Evolutionary conservation across 1,140 invertebrate genomes (phyloP).

Genomic region (Coptotermes formosanus): DNA sequence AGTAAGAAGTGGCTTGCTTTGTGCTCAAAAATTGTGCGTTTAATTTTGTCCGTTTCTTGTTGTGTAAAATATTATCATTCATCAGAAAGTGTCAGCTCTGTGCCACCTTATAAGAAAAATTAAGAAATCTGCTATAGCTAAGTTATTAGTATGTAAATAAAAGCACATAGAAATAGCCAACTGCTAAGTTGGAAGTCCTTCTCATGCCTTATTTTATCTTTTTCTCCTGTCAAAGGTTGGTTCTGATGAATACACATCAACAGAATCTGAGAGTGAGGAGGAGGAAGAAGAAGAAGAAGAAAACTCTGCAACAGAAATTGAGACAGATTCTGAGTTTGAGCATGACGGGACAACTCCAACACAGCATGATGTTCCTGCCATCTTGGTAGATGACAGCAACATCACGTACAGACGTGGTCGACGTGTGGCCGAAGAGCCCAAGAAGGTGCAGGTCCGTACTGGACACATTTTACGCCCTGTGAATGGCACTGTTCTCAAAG

Average conservation of each 20-base stretch:
- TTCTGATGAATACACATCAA: slow-evolving; percentile 34
- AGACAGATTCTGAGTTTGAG: slow-evolving; percentile 87
- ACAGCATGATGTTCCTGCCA: slow-evolving; percentile 61
- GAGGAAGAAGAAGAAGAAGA: slow-evolving; percentile 62
- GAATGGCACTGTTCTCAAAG: slow-evolving; percentile 27
- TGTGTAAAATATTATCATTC: no score
- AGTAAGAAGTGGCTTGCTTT: no score
- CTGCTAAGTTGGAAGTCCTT: no score
- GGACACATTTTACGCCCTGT: slow-evolving; percentile 30
- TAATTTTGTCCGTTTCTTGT: no score
- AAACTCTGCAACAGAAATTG: slow-evolving; percentile 86
- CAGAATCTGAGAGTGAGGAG: slow-evolving; percentile 56
- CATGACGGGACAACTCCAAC: slow-evolving; percentile 73
- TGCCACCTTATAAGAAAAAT: no score
- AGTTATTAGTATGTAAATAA: no score
- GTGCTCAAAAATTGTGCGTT: no score
- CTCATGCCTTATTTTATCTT: neutral
- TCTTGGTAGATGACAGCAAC: slow-evolving; percentile 61
- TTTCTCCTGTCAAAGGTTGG: slow-evolving; percentile 18
- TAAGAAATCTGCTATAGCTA: no score
- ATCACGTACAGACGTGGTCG: slow-evolving; percentile 52
- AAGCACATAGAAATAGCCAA: no score
- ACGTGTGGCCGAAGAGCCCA: slow-evolving; percentile 47
- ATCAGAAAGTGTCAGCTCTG: no score
- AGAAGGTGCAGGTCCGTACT: slow-evolving; percentile 58